phyloP scores from a whole-genome alignment of 2,888 invertebrate genomes.

The Lampropteryx suffumata region DNA sequence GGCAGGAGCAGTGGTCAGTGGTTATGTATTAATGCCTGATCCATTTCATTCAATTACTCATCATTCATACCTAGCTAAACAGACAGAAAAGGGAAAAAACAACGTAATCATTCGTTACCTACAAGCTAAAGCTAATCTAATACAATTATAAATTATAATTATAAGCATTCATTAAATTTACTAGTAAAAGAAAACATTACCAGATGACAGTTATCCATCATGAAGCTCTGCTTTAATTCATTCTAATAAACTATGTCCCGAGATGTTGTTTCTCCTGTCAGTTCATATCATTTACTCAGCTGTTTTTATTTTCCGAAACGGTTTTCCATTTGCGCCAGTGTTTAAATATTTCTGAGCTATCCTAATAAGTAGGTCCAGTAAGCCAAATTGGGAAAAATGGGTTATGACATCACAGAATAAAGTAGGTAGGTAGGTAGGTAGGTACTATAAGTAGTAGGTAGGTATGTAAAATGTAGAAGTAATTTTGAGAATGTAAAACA shows the following conservation, averaged over 20 bases:
- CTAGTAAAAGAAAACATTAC: constrained; percentile 6
- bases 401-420: constrained; percentile 7
- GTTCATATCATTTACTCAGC: not conserved
- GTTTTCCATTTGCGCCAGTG: not conserved
- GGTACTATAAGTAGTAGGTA: too few species aligned
- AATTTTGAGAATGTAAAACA: not conserved
- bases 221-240: constrained; percentile 1
- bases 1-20: constrained; percentile 6
- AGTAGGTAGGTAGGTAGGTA: too few species aligned
- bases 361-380: constrained; percentile 1
- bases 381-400: not conserved
- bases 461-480: not conserved
- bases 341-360: constrained; percentile 2
- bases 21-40: not conserved
- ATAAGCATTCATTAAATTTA: not conserved
- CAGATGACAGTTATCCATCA: constrained; percentile 2
- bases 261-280: not conserved
- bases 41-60: constrained; percentile 7
- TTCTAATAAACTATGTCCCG: not conserved
- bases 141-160: not conserved
- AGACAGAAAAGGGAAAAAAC: constrained; percentile 26
- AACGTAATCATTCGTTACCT: constrained; percentile 12
- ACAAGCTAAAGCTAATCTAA: constrained; percentile 7
- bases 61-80: constrained; percentile 31
- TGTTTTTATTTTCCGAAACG: not conserved